Percentiles rank a stretch among this genome's conserved stretches.
phyloP scores from a whole-genome alignment of 1,140 invertebrate species.

The Procambarus clarkii region DNA sequence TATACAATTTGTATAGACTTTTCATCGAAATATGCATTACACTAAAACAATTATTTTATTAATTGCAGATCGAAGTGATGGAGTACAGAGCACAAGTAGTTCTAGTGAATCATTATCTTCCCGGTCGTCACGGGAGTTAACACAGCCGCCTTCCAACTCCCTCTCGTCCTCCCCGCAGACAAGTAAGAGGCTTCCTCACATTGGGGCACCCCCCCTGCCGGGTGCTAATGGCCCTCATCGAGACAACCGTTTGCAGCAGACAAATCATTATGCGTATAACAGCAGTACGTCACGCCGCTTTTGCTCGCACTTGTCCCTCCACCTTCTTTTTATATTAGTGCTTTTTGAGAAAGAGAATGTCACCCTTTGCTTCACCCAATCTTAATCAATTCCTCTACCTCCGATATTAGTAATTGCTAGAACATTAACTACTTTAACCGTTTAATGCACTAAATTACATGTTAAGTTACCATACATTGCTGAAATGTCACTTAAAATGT shows the following conservation, averaged over 20 bases:
- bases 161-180: constrained; percentile 62
- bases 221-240: constrained; percentile 57
- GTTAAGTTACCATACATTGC: too few species aligned
- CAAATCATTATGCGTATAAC: constrained; percentile 66
- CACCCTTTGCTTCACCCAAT: not conserved
- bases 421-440: too few species aligned
- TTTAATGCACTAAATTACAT: too few species aligned
- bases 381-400: not conserved
- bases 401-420: not conserved
- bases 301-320: constrained; percentile 48
- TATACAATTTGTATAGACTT: too few species aligned
- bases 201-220: constrained; percentile 41
- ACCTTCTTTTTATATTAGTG: constrained; percentile 24
- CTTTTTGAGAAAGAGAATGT: not conserved
- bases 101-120: constrained; percentile 72
- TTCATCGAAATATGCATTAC: too few species aligned
- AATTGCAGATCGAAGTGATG: constrained; percentile 62
- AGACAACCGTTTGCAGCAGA: constrained; percentile 56
- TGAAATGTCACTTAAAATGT: too few species aligned
- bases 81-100: constrained; percentile 71
- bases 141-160: constrained; percentile 51
- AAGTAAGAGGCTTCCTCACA: constrained; percentile 63
- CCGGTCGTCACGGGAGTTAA: constrained; percentile 70
- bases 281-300: constrained; percentile 66
- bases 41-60: not conserved